A percentile compares a stretch with the other conserved stretches of the same genome.
These are phyloP conservation scores for Melolontha melolontha DNA, from an alignment of 2,888 invertebrate species.

Conservation along the genomic window DNA sequence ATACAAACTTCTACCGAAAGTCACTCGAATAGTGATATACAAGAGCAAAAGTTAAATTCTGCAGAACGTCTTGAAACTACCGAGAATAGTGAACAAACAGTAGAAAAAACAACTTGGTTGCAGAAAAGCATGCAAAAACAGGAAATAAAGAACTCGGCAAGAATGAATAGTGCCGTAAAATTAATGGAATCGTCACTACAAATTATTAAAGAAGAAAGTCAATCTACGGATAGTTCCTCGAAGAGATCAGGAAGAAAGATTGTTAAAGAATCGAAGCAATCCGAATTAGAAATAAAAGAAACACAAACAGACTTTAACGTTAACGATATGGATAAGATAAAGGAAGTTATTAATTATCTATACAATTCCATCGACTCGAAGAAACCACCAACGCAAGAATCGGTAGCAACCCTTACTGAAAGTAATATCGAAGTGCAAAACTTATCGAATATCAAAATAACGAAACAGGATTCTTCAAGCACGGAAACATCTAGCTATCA, in stretches of 20 bases:
- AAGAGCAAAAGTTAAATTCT: background rate
- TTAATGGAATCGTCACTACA: slow-evolving; percentile 42
- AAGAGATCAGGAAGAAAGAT: background rate
- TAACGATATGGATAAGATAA: slow-evolving; percentile 41
- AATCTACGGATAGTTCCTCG: slow-evolving; percentile 41
- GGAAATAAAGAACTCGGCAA: slow-evolving; percentile 29
- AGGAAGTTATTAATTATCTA: slow-evolving; percentile 41
- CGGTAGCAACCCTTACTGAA: slow-evolving; percentile 5
- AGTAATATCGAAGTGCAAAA: background rate
- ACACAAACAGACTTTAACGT: slow-evolving; percentile 38
- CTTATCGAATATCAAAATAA: background rate
- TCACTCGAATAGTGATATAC: slow-evolving; percentile 9
- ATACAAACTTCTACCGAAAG: slow-evolving; percentile 27
- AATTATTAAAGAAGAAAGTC: slow-evolving; percentile 44
- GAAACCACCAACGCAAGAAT: slow-evolving; percentile 2
- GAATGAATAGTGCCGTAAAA: slow-evolving; percentile 40
- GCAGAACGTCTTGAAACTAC: too few relatives aligned
- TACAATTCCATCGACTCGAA: slow-evolving; percentile 37
- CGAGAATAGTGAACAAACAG: background rate
- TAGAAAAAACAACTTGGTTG: background rate
- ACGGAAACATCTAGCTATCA: slow-evolving; percentile 41
- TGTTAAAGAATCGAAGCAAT: slow-evolving; percentile 16
- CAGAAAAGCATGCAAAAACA: slow-evolving; percentile 8
- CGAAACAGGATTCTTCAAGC: slow-evolving; percentile 31
- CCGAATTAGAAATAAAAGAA: slow-evolving; percentile 25